Base-by-base conservation (phyloP, 2,888 invertebrate genomes). In the Cheilosia impressa region DNA sequence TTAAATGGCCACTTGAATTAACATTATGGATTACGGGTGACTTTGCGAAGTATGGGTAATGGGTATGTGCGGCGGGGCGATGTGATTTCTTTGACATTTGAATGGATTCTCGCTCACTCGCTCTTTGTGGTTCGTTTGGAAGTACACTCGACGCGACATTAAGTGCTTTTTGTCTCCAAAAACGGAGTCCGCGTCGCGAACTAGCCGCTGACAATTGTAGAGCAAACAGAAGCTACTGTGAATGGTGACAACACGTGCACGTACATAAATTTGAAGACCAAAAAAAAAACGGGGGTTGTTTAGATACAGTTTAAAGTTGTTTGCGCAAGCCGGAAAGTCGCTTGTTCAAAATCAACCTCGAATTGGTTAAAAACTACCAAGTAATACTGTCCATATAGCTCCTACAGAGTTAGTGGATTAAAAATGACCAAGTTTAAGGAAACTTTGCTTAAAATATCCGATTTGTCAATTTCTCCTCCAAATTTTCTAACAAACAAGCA, bases 1-100 rank as follows among this genome's bases (percentile, higher is more conserved):
- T 75, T 84, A 79, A 84, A 84, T 79, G 84, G 79, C 84, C 84
- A 84, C 79, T 84, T 84, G 84, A 75, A 63, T 79, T 79, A 75
- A 84, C 84, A 84, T 84, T 84, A 84, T 75, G 79, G 84, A 84
- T 79, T 84, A 84, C 80, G 73, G 83, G 53, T 27, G 69, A 79
- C 73, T 69, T 63, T 17, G 65, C 45, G 1, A 24, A 71, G 55
- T 55, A 34, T 34, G n/a, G 27, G 9, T 5, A 38, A 1, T 7
- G 15, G 43, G 53, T 38, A 43, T n/a, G n/a, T 57, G 45, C 19
- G 31, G 24, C 9, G 41, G 71, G 47, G 31, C n/a, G 53, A 69
- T 68, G 68, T 63, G 68, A 69, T 79, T 52, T 65, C 66, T 24
- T 58, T 84, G 84, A 84, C 84, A 79, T 79, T 75, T 84, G 73